Conservation (phyloP, 1,140 invertebrate genomes). For the Pseudomyrmex cubaensis region DNA sequence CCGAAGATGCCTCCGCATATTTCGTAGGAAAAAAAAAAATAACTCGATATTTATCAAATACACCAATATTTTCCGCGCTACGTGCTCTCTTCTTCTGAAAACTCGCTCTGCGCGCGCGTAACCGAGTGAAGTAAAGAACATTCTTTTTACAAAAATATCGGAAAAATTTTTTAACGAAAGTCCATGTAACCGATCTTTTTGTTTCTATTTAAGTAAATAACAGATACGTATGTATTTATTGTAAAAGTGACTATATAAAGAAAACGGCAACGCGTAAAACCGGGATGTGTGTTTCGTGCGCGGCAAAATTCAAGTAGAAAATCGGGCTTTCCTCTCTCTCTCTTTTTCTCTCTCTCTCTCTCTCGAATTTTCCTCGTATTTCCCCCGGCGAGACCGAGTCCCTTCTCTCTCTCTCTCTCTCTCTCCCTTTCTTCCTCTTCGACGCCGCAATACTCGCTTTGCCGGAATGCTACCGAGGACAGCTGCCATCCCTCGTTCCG, state of each 20-base stretch:
- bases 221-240: not conserved
- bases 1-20: too few species aligned
- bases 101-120: not conserved
- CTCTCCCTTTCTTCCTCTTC: not conserved
- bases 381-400: constrained; percentile 52
- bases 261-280: constrained; percentile 36
- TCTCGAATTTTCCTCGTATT: constrained; percentile 64
- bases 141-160: too few species aligned
- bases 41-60: constrained; percentile 13
- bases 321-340: constrained; percentile 56
- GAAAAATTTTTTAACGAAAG: not conserved
- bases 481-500: constrained; percentile 71
- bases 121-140: not conserved
- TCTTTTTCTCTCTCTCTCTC: not conserved
- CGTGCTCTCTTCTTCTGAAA: not conserved
- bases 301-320: constrained; percentile 65
- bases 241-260: constrained; percentile 13
- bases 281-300: constrained; percentile 1
- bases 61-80: constrained; percentile 5
- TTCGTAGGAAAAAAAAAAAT: not conserved
- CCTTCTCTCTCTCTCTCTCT: constrained; percentile 4
- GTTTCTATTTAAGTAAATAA: constrained; percentile 2
- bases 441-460: constrained; percentile 56
- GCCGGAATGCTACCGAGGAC: constrained; percentile 66
- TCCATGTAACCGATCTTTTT: not conserved